phyloP scores from a whole-genome alignment of 2,888 invertebrate species.

The Boloria selene region DNA sequence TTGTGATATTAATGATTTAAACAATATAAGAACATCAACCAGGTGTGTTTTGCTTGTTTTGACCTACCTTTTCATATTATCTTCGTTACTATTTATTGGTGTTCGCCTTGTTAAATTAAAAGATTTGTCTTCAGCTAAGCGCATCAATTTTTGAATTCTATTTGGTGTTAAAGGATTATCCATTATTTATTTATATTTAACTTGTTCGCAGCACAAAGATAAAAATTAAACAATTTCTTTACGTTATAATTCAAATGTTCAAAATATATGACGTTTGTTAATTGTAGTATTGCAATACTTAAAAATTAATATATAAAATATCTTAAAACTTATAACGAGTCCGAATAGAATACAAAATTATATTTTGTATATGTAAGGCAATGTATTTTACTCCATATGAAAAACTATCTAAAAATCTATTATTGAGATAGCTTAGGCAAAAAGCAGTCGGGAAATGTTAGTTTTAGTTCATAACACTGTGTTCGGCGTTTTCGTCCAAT shows the following conservation, averaged over 20 bases:
- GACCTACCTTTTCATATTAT: slow-evolving; percentile 53
- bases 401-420: too few species aligned
- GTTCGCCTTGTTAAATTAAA: slow-evolving; percentile 53
- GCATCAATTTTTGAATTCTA: slow-evolving; percentile 67
- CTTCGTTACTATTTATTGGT: slow-evolving; percentile 45
- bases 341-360: too few species aligned
- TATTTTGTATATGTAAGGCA: too few species aligned
- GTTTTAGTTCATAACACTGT: too few species aligned
- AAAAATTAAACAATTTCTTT: neutral
- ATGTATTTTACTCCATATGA: too few species aligned
- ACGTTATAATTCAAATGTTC: slow-evolving; percentile 25
- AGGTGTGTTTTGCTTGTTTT: neutral
- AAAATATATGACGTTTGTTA: slow-evolving; percentile 5
- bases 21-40: neutral
- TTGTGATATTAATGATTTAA: too few species aligned
- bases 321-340: too few species aligned
- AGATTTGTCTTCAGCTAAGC: slow-evolving; percentile 70
- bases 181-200: slow-evolving; percentile 48
- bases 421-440: too few species aligned
- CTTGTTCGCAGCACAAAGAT: neutral
- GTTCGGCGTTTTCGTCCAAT: too few species aligned
- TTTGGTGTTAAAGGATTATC: slow-evolving; percentile 72
- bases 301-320: too few species aligned
- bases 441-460: too few species aligned
- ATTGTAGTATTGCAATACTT: neutral